Evolutionary conservation across 2,113 vertebrate genomes (phyloP).

Genomic region (Epinephelus moara): DNA sequence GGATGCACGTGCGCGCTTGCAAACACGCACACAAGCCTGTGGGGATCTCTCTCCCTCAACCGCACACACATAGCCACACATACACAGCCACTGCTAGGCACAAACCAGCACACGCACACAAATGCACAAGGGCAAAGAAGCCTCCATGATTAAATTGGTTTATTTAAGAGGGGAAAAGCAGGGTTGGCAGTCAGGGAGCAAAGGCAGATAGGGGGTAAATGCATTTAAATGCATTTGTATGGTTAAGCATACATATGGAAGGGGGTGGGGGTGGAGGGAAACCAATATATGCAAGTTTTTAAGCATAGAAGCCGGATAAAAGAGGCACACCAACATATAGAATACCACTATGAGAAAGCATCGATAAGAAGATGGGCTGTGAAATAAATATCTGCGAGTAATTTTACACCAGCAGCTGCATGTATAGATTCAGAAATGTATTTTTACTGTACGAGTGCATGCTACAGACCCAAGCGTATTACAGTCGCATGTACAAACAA

Average conservation of each 20-base stretch:
- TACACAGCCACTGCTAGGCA: not conserved
- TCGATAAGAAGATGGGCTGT: not conserved
- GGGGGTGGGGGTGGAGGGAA: not conserved
- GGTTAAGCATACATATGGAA: constrained; percentile 43
- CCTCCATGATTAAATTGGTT: constrained; percentile 76
- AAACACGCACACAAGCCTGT: constrained; percentile 51
- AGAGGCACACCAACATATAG: not conserved
- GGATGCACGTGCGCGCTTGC: constrained; percentile 49
- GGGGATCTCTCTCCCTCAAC: constrained; percentile 39
- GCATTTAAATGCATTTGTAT: constrained; percentile 71
- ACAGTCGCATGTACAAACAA: not conserved
- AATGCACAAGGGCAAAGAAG: constrained; percentile 67
- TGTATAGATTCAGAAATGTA: not conserved
- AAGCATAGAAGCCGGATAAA: constrained; percentile 9
- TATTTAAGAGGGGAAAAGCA: constrained; percentile 68
- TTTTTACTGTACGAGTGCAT: not conserved
- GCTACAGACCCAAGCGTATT: not conserved
- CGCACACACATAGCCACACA: constrained; percentile 17
- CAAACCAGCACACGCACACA: constrained; percentile 20
- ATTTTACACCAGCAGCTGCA: not conserved
- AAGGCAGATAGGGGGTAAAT: constrained; percentile 73
- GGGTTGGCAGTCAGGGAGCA: constrained; percentile 62
- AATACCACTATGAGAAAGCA: not conserved
- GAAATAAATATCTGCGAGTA: constrained; percentile 8
- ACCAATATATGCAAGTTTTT: constrained; percentile 23